Base-by-base conservation (phyloP, 2,888 invertebrate species). In the Drosophila dives region DNA sequence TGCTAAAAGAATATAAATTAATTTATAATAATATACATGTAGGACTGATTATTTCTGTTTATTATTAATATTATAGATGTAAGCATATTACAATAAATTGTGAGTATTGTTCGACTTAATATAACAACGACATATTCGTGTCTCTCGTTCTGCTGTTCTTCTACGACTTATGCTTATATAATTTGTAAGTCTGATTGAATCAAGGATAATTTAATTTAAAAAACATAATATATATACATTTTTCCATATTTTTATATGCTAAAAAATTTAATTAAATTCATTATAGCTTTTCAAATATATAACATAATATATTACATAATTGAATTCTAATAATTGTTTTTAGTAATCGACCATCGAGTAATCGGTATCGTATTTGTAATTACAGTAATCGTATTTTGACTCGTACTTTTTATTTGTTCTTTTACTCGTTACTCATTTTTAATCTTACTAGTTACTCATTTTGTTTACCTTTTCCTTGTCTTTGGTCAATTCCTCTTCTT, bases 401-500 rank as follows among this genome's bases (percentile, higher is more conserved):
- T 36, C 36, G 15, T 36, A 36, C 36, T 36, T 29, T 29, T 15
- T 15, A 36, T 15, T 36, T 7, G 7, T 7, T 15, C 17, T 15
- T 23, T 15, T 2, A 23, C 20, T 15, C 15, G 15, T 23, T 23
- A 45, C 45, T 23, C 20, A 3, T 45, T 45, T 38, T 17, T 17
- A 8, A 8, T 15, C 23, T 15, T 2, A 23, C 23, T 23, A 7
- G 15, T 23, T 23, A 45, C 45, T 23, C 23, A 8, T 45, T 45
- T 38, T 15, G 8, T 58, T 95, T 93, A 96, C 95, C 94, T 95
- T 95, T 81, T 95, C 95, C 93, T 95, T 95, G 86, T 96, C 95
- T 84, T 95, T 95, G 10, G 94, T 93, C 50, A 90, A 94, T 94
- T 95, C 94, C 58, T 95, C 95, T 70, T 95, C 95, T 63, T 94